These are phyloP conservation scores for Drosophila bunnanda DNA, from an alignment of 2,888 invertebrate genomes.

Conservation along the genomic window DNA sequence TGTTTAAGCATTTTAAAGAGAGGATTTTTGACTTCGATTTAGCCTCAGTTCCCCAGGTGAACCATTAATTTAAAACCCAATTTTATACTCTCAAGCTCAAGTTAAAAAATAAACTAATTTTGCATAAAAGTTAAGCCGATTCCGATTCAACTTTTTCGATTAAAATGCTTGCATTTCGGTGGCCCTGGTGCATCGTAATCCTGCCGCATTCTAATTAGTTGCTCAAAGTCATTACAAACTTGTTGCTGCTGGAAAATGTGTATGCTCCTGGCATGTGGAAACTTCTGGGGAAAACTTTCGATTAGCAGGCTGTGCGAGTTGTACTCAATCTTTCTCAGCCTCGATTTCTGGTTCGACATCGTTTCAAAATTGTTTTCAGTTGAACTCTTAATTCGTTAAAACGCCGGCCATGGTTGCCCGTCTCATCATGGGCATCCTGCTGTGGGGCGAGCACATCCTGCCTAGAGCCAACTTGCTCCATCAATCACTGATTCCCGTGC, in stretches of 20 bases:
- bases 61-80: background rate
- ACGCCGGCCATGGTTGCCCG: constrained; percentile 13
- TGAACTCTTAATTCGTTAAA: background rate
- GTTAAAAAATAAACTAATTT: too few relatives aligned
- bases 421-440: constrained; percentile 7
- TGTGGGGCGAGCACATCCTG: constrained; percentile 10
- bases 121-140: constrained; percentile 1
- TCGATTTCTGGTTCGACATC: background rate
- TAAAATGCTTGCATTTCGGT: constrained; percentile 31
- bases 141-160: constrained; percentile 44
- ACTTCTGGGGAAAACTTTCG: constrained; percentile 26
- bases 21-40: background rate
- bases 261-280: constrained; percentile 9
- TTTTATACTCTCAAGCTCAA: background rate
- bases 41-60: background rate
- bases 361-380: constrained; percentile 9
- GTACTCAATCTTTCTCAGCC: background rate
- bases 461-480: background rate
- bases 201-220: constrained; percentile 51
- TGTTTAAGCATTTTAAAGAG: background rate
- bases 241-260: constrained; percentile 17
- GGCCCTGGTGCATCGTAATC: constrained; percentile 20
- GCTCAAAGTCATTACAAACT: constrained; percentile 52
- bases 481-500: background rate
- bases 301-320: constrained; percentile 23